These are phyloP conservation scores for Tetrax tetrax DNA, from an alignment of 2,113 vertebrate genomes.

Conservation along the genomic window DNA sequence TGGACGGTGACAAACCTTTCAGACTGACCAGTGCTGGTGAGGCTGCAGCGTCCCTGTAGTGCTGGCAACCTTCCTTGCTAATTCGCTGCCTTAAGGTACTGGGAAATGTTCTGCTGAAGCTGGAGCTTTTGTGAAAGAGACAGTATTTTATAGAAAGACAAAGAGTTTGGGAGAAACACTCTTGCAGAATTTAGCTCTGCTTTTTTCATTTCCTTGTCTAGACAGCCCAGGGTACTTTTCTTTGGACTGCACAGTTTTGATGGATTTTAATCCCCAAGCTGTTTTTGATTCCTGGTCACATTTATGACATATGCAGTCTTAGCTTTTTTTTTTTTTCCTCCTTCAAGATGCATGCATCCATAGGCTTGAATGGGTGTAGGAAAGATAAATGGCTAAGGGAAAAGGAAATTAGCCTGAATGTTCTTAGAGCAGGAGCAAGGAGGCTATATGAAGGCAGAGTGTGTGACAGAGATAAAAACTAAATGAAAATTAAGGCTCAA, in stretches of 20 bases:
- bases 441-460: constrained; percentile 50
- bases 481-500: constrained; percentile 64
- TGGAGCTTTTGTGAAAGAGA: not conserved
- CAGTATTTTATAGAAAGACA: not conserved
- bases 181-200: not conserved
- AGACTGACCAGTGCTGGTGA: not conserved
- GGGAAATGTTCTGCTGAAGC: not conserved
- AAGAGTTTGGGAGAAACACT: not conserved
- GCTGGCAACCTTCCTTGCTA: not conserved
- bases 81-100: not conserved
- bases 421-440: constrained; percentile 52
- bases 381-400: constrained; percentile 67
- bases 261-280: constrained; percentile 53
- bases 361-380: constrained; percentile 32
- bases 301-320: constrained; percentile 29
- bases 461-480: constrained; percentile 67
- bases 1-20: not conserved
- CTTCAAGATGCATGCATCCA: constrained; percentile 35
- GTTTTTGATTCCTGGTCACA: constrained; percentile 54
- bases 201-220: constrained; percentile 26
- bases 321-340: not conserved
- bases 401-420: constrained; percentile 57
- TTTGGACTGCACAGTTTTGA: not conserved
- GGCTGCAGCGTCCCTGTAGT: not conserved
- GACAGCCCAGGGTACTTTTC: constrained; percentile 20